Evolutionary conservation across 2,888 invertebrate species (phyloP), one percentile per base, ranked within the genome.

Genomic region (Andrena minutula): DNA sequence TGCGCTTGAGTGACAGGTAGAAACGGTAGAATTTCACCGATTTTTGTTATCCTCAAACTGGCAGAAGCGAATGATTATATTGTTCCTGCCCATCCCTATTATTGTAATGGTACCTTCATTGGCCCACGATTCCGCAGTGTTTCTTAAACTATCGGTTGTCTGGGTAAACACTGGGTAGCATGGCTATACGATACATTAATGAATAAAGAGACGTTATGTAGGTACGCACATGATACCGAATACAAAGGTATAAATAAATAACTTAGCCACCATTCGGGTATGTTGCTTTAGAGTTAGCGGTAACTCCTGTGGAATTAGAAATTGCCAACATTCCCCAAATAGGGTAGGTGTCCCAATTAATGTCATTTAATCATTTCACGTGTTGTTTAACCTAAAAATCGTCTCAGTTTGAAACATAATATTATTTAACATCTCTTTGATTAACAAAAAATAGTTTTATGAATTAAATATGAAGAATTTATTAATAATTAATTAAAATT

Each of bases 71-170:
- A 77, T 58, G 81, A 61, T 72, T 84, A 86, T 79, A 82, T 85
- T 83, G 78, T 75, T 77, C 75, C 70, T 72, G 75, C 71, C 83
- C 78, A 83, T 65, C 75, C 69, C 72, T 53, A 87, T 89, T 89
- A 88, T 60, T 58, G 68, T 77, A 88, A 89, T 88, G 81, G 41
- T 41, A 4, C 41, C 84, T 79, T 89, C 72, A 82, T 73, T 47
- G 20, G 51, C 56, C 41, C 49, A 51, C 20, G 10, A 49, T 51
- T 49, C 30, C 23, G 64, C 56, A 77, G 47, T 35, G n/a, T 79
- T 81, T 60, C 23, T 60, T 63, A 58, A 32, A 63, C 53, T 20
- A 53, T 35, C 56, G 20, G 47, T 68, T 72, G 32, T 56, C 16
- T 28, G 12, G 4, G 47, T 20, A 66, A 47, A 41, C 7, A 61